Evolutionary conservation across 2,888 invertebrate genomes (phyloP), one percentile per base, ranked within the genome.

Genomic region (Drosophila neotestacea): DNA sequence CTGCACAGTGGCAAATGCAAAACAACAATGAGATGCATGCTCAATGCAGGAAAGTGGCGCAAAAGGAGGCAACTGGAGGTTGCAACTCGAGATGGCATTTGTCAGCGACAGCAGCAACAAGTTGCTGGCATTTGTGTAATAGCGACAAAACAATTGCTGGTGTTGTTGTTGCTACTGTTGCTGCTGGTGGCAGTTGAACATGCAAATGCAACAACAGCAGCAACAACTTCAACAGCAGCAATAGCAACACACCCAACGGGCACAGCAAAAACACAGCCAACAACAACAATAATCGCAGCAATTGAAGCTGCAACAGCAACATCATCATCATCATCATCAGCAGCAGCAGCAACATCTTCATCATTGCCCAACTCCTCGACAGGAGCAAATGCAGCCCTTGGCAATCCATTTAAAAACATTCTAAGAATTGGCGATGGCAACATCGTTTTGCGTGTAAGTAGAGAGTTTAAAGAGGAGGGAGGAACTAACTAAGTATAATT

Each of bases 1-100:
- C 79, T 89, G 80, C 75, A 77, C 79, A 88, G 79, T 77, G 86
- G 86, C 87, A 84, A 85, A 92, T 92, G 92, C 88, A 82, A 87
- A 90, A 88, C 88, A 90, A 91, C 91, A 91, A 92, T 92, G 92
- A 91, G 89, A 92, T 91, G 91, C 88, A 79, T 87, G 85, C 87
- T 90, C 90, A 88, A 90, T 88, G 89, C 88, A 88, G 90, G 87
- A 87, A 71, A 73, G 62, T 75, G 85, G 76, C 79, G 77, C 73
- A 81, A 75, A 77, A 80, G 81, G 90, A 88, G 82, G 85, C 76
- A 73, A 83, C 55, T 54, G 60, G 67, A 70, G 54, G 68, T 44
- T 16, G 62, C 46, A 68, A 44, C 42, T 50, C 63, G 44, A 63
- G 61, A 32, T 47, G 66, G 46, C 73, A 72, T 60, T 74, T 80